Base-by-base conservation (phyloP, 2,888 invertebrate genomes). In the Nomada flava region DNA sequence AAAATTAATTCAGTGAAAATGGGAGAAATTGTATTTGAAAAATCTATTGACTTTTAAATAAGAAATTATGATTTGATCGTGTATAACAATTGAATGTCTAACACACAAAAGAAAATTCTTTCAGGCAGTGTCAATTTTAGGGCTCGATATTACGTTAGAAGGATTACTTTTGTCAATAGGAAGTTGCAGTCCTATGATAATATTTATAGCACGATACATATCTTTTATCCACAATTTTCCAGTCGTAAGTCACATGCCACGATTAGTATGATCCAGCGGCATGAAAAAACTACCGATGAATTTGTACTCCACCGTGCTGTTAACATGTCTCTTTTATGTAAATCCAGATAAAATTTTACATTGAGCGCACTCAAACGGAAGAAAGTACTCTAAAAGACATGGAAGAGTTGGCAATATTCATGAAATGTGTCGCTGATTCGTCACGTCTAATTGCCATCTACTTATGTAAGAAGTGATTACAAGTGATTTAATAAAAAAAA, bases 131-230 rank as follows among this genome's bases (percentile, higher is more conserved):
- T 9, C 10, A 42, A 1, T 68, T 47, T 47, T 2, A 3, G 11
- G 13, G 15, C 3, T 1, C 3, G 0, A 1, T 5, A 3, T 4
- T 36, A 9, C 68, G 18, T 3, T 57, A 7, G 15, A 44, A 7
- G 1, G 44, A 26, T 4, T 2, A 42, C 2, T 13, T 69, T 1
- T 11, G 7, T 0, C 23, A 2, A 15, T 52, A 15, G 11, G 57
- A 1, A 9, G 0, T 20, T 4, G 11, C 11, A 2, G 9, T 13
- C 42, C 44, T 0, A 1, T 18, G 4, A 0, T 69, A 0, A 15
- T 26, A 26, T 57, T 7, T 26, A 2, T 26, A 42, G 18, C 11
- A 5, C 69, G 69, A 29, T 69, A 69, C 26, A 7, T 69, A 7
- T 57, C 44, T 0, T 44, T 44, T 23, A 3, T 59, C 18, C 11